A percentile compares a stretch with the other conserved stretches of the same genome.
Conservation (phyloP, 2,113 vertebrate species). For the Podarcis muralis region DNA sequence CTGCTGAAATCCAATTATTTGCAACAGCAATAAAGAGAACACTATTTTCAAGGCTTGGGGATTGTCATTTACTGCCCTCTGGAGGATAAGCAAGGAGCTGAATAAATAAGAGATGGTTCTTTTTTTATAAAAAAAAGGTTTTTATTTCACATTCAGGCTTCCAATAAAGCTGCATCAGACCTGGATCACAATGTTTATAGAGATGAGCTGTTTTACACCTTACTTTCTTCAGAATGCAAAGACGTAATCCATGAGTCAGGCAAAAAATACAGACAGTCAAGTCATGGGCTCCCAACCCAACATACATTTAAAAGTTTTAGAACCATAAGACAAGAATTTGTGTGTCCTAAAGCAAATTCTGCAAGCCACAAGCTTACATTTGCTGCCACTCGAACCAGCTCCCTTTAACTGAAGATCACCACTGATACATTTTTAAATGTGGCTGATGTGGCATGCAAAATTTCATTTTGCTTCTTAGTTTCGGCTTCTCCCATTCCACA, state of each 20-base stretch:
- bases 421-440: background rate
- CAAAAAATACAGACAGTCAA: background rate
- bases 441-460: background rate
- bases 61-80: background rate
- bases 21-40: background rate
- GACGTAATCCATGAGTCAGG: background rate
- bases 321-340: background rate
- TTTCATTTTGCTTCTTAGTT: background rate
- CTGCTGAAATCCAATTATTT: background rate
- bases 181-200: background rate
- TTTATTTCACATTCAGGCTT: conserved; percentile 7
- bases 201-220: background rate
- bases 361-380: background rate
- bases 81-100: background rate
- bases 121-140: background rate
- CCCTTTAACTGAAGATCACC: background rate
- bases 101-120: background rate
- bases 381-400: too few relatives aligned
- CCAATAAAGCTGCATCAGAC: background rate
- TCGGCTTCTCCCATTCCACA: too few relatives aligned
- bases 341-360: background rate
- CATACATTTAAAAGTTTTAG: background rate
- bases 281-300: background rate
- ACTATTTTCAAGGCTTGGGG: background rate
- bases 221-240: background rate